These are phyloP conservation scores for Hermodice carunculata DNA, from an alignment of 2,888 invertebrate genomes.

Conservation along the genomic window DNA sequence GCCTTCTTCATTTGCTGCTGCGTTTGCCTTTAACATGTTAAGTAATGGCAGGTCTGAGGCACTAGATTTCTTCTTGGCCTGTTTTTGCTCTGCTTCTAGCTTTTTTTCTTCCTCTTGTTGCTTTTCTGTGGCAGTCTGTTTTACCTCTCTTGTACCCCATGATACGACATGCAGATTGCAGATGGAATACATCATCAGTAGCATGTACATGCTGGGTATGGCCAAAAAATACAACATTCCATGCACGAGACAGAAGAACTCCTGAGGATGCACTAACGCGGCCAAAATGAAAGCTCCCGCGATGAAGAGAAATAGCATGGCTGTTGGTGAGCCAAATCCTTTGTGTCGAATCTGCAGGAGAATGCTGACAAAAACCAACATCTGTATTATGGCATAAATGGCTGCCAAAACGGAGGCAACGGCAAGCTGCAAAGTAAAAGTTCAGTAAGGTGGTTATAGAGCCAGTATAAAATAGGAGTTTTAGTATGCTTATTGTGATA, in stretches of 20 bases:
- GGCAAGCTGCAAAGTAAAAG: constrained; percentile 82
- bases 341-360: constrained; percentile 97
- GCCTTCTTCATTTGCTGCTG: too few species aligned
- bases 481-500: too few species aligned
- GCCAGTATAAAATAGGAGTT: too few species aligned
- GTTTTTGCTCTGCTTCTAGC: neutral
- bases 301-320: constrained; percentile 96
- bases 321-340: constrained; percentile 93
- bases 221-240: constrained; percentile 61
- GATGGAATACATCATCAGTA: constrained; percentile 64
- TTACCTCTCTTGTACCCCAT: constrained; percentile 66
- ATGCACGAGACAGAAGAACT: constrained; percentile 47
- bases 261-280: constrained; percentile 90
- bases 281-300: constrained; percentile 94
- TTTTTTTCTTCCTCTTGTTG: constrained; percentile 6
- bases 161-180: constrained; percentile 62
- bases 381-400: constrained; percentile 98
- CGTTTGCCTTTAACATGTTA: too few species aligned
- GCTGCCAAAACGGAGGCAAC: constrained; percentile 96
- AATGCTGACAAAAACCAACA: constrained; percentile 99
- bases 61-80: constrained; percentile 9
- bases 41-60: too few species aligned
- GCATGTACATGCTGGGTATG: constrained; percentile 71
- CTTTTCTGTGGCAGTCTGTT: constrained; percentile 6
- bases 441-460: too few species aligned